Percentiles rank a stretch among this genome's conserved stretches.
Conservation (phyloP, 2,888 invertebrate species). For the Rhodophaea formosa region DNA sequence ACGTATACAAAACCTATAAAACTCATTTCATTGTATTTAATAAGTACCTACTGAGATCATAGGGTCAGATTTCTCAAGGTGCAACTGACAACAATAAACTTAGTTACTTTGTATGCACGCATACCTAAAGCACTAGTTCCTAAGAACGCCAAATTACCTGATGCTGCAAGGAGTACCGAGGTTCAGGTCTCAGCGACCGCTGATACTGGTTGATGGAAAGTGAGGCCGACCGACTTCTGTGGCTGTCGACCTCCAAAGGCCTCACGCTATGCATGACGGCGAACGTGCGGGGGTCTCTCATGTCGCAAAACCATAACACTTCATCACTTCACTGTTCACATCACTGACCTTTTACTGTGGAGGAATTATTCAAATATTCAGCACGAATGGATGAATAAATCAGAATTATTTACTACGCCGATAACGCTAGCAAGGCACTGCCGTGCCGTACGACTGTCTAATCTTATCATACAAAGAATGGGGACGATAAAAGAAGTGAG, state of each 20-base stretch:
- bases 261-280: slow-evolving; percentile 59
- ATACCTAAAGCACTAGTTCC: too few relatives aligned
- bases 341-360: background rate
- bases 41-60: too few relatives aligned
- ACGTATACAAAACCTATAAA: too few relatives aligned
- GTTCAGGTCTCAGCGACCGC: slow-evolving; percentile 53
- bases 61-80: too few relatives aligned
- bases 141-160: slow-evolving; percentile 43
- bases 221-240: slow-evolving; percentile 60
- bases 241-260: slow-evolving; percentile 43
- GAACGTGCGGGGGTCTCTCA: slow-evolving; percentile 59
- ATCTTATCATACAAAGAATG: slow-evolving; percentile 71
- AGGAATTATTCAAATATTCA: too few relatives aligned
- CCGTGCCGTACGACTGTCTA: slow-evolving; percentile 67
- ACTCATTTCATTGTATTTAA: too few relatives aligned
- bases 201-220: slow-evolving; percentile 60
- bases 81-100: too few relatives aligned
- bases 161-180: slow-evolving; percentile 66
- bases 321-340: slow-evolving; percentile 48
- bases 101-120: too few relatives aligned
- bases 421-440: slow-evolving; percentile 32
- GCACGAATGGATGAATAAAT: background rate
- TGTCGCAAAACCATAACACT: slow-evolving; percentile 50
- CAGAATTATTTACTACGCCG: slow-evolving; percentile 4
- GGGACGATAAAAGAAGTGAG: slow-evolving; percentile 66